Base-by-base conservation (phyloP, 2,888 invertebrate genomes). In the Harpalus rufipes region DNA sequence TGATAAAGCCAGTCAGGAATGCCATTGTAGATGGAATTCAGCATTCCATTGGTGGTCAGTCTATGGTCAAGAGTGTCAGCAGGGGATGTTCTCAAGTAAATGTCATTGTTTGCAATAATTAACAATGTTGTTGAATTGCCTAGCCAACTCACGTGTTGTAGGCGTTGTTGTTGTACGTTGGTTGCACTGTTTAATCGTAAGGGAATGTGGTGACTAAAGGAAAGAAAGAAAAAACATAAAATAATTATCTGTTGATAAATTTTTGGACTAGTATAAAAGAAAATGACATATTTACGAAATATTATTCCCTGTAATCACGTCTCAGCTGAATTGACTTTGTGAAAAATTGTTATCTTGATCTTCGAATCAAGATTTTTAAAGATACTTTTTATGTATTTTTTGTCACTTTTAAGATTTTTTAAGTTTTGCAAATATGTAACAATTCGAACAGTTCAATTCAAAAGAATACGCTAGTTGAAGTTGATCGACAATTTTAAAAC, bases 1-100 rank as follows among this genome's bases (percentile, higher is more conserved):
- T 98, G 98, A 92, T 99, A 99, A 39, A 99, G 92, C 98, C 98
- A 99, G 91, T 99, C 98, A 16, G 98, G 96, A 44, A 98, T 94
- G 82, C 98, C 98, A 91, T 98, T 98, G 92, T 96, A 98, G 85
- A 98, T 93, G 84, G 95, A 92, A 85, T 96, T 96, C n/a, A 96
- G 95, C 87, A 93, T 91, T 44, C 96, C 96, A 79, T 95, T 95
- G 89, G 93, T 93, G 79, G 97, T 97, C 89, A 97, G 93, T 76
- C 95, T 93, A 84, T 93, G 92, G 88, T 96, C 94, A 7, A 93
- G 92, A 86, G 94, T 92, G 87, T 95, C 94, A 76, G 95, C 93
- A 0, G 96, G 96, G 68, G 96, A 93, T 87, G 94, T 93, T 88
- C 96, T 93, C 88, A 97, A 94, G 92, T 96, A 97, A 89, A 98